phyloP scores from a whole-genome alignment of 2,888 invertebrate genomes.

The Halocaridina rubra region DNA sequence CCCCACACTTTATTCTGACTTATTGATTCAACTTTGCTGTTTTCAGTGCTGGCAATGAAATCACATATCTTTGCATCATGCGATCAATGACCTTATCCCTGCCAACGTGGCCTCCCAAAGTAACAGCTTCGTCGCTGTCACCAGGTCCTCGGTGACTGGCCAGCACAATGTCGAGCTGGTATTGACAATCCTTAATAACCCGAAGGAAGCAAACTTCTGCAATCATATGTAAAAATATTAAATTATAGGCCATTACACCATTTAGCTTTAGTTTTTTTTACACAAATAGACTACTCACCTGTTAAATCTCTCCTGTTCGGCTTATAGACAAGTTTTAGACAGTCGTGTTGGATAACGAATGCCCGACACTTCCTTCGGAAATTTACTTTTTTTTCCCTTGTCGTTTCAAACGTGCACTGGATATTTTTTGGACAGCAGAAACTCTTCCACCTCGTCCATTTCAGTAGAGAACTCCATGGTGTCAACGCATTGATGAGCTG shows the following conservation, averaged over 20 bases:
- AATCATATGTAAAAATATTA: background rate
- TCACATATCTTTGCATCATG: slow-evolving; percentile 24
- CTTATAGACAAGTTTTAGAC: background rate
- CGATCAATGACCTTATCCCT: background rate
- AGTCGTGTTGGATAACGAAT: background rate
- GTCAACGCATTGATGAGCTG: no score
- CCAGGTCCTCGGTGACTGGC: background rate
- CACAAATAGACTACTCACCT: background rate
- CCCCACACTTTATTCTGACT: background rate
- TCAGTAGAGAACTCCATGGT: background rate
- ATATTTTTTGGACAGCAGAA: background rate
- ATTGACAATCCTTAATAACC: background rate
- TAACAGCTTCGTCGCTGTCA: background rate
- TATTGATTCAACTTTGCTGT: background rate
- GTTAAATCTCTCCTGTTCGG: background rate
- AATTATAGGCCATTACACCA: background rate
- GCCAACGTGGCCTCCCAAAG: background rate
- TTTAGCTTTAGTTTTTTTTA: no score
- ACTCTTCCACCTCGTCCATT: background rate
- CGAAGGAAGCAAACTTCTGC: background rate
- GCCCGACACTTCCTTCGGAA: no score
- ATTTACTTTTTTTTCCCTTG: background rate
- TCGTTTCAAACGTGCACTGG: background rate
- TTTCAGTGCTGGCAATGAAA: background rate
- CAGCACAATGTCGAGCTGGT: background rate